Evolutionary conservation across 23 tunicate species (phyloP).

Genomic region (Ciona savignyi): DNA sequence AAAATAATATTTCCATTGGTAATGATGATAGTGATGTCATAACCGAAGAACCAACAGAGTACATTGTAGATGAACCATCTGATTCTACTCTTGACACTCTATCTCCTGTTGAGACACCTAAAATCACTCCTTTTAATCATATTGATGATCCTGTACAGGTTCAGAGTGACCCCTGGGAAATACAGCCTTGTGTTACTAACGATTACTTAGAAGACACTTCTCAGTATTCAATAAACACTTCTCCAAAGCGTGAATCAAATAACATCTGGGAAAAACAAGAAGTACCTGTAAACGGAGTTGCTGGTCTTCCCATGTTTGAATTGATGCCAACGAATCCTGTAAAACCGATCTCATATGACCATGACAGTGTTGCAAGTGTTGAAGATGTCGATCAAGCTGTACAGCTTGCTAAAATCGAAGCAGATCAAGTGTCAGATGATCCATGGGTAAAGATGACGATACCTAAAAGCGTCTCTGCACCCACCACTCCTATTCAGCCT

Average conservation of each 20-base stretch:
- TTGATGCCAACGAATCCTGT: neutral
- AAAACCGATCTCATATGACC: neutral
- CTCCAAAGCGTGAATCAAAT: neutral
- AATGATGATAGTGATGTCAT: neutral
- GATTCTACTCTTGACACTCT: neutral
- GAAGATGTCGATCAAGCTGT: conserved; percentile 49
- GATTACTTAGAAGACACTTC: neutral
- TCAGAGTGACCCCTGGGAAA: neutral
- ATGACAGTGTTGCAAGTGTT: conserved; percentile 1
- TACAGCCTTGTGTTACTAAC: neutral
- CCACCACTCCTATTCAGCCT: neutral
- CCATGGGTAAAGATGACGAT: conserved; percentile 49
- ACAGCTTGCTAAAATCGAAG: conserved; percentile 9
- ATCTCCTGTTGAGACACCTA: neutral
- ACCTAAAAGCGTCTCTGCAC: conserved; percentile 4
- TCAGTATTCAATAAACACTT: neutral
- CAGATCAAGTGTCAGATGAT: conserved; percentile 6
- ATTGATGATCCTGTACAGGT: neutral
- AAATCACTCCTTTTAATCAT: neutral
- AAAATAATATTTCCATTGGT: neutral
- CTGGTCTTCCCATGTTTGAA: neutral
- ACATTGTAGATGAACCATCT: neutral
- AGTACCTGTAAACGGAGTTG: neutral
- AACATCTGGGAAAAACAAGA: neutral
- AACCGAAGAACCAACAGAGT: neutral